phyloP scores from a whole-genome alignment of 2,113 vertebrate species.

The Stegostoma tigrinum region DNA sequence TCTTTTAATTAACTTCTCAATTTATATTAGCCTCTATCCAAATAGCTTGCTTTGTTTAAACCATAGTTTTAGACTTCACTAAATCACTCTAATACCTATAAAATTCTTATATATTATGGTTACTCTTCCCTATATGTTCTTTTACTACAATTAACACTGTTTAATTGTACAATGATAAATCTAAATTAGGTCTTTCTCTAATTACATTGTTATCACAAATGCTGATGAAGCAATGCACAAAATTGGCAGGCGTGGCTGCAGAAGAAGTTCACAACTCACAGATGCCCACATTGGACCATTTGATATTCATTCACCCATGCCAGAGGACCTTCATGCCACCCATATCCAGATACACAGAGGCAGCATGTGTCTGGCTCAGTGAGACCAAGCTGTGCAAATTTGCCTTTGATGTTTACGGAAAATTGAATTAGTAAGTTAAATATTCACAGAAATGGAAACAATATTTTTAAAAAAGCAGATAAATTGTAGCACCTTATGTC shows the following conservation, averaged over 20 bases:
- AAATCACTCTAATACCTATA: background rate
- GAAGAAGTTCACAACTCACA: background rate
- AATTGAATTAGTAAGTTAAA: background rate
- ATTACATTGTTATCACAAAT: background rate
- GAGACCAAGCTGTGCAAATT: background rate
- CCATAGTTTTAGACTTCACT: background rate
- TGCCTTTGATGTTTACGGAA: background rate
- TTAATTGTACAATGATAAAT: background rate
- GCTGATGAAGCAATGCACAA: background rate
- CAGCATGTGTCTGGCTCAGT: background rate
- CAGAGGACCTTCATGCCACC: background rate
- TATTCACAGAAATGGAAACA: background rate
- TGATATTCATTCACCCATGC: background rate
- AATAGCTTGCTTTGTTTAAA: background rate
- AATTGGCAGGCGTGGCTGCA: background rate
- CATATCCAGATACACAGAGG: background rate
- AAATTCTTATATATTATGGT: background rate
- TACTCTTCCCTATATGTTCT: background rate
- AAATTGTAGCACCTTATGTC: background rate
- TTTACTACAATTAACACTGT: background rate
- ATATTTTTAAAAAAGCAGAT: background rate
- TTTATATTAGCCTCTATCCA: background rate
- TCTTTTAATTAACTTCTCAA: background rate
- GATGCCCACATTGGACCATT: background rate
- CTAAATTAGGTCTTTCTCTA: background rate